Conservation (phyloP, 2,797 vertebrate genomes). For the Gallinago solitaria region DNA sequence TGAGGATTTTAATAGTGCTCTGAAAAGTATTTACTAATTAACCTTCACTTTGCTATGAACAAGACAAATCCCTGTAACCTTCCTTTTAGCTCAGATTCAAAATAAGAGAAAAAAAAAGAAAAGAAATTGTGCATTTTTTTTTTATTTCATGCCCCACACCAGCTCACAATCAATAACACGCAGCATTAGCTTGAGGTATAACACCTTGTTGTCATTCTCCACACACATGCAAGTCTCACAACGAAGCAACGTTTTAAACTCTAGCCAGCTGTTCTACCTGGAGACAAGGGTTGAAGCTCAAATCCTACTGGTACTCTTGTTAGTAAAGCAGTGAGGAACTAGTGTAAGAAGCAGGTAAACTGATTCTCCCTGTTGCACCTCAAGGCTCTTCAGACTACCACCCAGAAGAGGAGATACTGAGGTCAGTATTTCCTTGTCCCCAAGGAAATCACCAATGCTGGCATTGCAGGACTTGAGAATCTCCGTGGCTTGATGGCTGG, state of each 20-base stretch:
- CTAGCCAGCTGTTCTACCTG: not conserved
- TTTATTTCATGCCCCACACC: not conserved
- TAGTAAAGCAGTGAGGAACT: not conserved
- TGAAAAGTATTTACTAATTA: constrained; percentile 48
- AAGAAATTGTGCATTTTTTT: not conserved
- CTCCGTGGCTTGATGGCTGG: not conserved
- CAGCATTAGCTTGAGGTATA: not conserved
- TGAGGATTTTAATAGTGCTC: not conserved
- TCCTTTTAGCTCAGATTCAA: not conserved
- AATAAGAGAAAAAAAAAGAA: not conserved
- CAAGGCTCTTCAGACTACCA: not conserved
- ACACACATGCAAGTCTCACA: not conserved
- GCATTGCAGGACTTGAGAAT: not conserved
- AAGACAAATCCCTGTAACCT: constrained; percentile 13
- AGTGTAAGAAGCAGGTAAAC: not conserved
- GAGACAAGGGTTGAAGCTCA: not conserved
- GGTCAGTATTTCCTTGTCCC: not conserved
- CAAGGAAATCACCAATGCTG: not conserved
- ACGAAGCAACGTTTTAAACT: not conserved
- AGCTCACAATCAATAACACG: not conserved
- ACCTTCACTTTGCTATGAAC: not conserved
- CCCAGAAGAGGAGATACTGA: not conserved
- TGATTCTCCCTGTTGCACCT: not conserved
- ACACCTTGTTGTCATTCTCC: not conserved
- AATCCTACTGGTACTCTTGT: not conserved